These are phyloP conservation scores for Puma concolor DNA, from an alignment of 2,113 vertebrate genomes.

Conservation along the genomic window DNA sequence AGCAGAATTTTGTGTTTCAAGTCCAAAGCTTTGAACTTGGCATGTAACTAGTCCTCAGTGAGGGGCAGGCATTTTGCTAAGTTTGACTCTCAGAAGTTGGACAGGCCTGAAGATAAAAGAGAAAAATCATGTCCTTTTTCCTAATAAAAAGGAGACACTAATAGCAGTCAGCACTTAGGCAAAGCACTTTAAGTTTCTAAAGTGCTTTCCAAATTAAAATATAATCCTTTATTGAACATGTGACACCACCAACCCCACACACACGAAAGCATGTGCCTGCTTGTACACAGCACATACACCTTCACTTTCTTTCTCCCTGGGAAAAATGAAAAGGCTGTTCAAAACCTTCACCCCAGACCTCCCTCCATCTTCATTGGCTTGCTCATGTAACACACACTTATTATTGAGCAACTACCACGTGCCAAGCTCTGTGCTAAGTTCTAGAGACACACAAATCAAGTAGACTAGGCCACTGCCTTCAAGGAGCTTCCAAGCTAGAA, in stretches of 20 bases:
- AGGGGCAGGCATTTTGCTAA: slow-evolving; percentile 81
- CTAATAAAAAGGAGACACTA: slow-evolving; percentile 84
- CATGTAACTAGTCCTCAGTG: slow-evolving; percentile 81
- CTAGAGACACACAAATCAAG: neutral
- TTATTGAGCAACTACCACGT: neutral
- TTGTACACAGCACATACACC: neutral
- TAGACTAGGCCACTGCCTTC: neutral
- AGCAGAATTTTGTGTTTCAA: slow-evolving; percentile 80
- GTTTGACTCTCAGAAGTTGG: slow-evolving; percentile 83
- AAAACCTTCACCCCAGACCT: neutral
- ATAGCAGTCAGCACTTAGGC: slow-evolving; percentile 82
- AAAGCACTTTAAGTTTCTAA: slow-evolving; percentile 83
- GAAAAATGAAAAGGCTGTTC: neutral
- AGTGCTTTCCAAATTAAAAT: slow-evolving; percentile 82
- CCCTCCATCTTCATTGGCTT: neutral
- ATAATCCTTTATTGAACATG: slow-evolving; percentile 65
- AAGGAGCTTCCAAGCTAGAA: neutral
- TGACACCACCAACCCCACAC: neutral
- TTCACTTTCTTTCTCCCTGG: neutral
- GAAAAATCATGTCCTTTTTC: slow-evolving; percentile 82
- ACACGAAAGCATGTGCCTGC: neutral
- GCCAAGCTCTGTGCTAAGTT: neutral
- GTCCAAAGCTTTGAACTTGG: slow-evolving; percentile 82
- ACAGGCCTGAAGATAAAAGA: slow-evolving; percentile 81
- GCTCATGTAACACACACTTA: neutral